Evolutionary conservation across 2,888 invertebrate genomes (phyloP).

Genomic region (Tipula confusa): DNA sequence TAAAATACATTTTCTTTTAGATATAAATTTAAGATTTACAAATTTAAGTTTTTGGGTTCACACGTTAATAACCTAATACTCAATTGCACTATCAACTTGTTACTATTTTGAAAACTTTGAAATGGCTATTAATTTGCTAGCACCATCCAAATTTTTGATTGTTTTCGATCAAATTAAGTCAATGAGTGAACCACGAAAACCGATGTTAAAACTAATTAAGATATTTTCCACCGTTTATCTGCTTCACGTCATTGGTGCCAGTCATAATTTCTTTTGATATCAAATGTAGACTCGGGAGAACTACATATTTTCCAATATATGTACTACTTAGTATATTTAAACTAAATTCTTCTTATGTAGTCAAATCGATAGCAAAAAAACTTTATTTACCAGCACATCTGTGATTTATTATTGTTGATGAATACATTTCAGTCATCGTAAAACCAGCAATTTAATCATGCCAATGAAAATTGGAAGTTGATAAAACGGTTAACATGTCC

Average conservation of each 20-base stretch:
- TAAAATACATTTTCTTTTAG: no score
- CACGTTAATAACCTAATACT: no score
- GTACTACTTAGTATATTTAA: slow-evolving; percentile 93
- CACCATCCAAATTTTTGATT: neutral
- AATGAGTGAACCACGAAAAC: slow-evolving; percentile 92
- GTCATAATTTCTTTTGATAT: slow-evolving; percentile 93
- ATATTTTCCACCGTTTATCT: slow-evolving; percentile 64
- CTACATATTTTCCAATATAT: slow-evolving; percentile 91
- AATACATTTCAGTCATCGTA: slow-evolving; percentile 92
- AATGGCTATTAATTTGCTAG: no score
- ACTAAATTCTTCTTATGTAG: slow-evolving; percentile 95
- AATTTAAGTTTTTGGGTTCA: no score
- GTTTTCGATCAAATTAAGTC: slow-evolving; percentile 58
- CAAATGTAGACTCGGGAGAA: slow-evolving; percentile 99
- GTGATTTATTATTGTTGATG: slow-evolving; percentile 73
- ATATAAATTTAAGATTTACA: no score
- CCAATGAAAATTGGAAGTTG: slow-evolving; percentile 76
- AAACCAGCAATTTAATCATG: slow-evolving; percentile 60
- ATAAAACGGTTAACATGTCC: slow-evolving; percentile 93
- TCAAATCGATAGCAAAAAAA: slow-evolving; percentile 94
- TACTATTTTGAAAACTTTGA: no score
- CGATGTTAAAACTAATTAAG: slow-evolving; percentile 83
- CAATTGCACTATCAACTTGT: no score
- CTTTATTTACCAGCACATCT: no score
- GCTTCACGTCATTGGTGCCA: slow-evolving; percentile 80